Conservation (phyloP, 2,797 vertebrate species). For the Tachyglossus aculeatus region DNA sequence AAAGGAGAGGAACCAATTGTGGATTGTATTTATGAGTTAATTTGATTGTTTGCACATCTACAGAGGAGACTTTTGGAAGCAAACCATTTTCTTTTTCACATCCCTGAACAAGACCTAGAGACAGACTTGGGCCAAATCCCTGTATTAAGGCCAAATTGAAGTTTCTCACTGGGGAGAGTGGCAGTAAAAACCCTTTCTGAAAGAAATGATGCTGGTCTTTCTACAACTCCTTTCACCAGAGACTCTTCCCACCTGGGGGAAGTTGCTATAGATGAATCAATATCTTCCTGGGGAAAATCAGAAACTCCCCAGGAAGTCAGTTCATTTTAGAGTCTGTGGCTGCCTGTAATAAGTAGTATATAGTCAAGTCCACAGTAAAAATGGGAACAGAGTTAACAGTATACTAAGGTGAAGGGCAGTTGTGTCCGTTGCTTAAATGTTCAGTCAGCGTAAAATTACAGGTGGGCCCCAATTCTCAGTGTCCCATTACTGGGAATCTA, state of each 20-base stretch:
- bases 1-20: neutral
- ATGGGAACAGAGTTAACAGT: too few species aligned
- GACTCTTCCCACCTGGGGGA: too few species aligned
- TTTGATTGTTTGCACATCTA: conserved; percentile 1
- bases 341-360: too few species aligned
- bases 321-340: too few species aligned
- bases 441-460: neutral
- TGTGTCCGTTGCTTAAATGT: neutral
- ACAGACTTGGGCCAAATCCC: neutral
- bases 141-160: neutral
- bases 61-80: neutral
- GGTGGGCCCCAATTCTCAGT: neutral
- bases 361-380: too few species aligned
- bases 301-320: too few species aligned
- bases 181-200: neutral
- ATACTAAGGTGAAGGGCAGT: neutral
- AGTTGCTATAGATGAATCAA: too few species aligned
- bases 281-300: neutral
- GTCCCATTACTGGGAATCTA: neutral
- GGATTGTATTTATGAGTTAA: neutral
- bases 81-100: neutral
- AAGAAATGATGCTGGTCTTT: neutral
- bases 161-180: neutral
- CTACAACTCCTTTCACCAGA: too few species aligned
- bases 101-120: neutral